These are phyloP conservation scores for Anhinga anhinga DNA, from an alignment of 2,113 vertebrate species.

Conservation along the genomic window DNA sequence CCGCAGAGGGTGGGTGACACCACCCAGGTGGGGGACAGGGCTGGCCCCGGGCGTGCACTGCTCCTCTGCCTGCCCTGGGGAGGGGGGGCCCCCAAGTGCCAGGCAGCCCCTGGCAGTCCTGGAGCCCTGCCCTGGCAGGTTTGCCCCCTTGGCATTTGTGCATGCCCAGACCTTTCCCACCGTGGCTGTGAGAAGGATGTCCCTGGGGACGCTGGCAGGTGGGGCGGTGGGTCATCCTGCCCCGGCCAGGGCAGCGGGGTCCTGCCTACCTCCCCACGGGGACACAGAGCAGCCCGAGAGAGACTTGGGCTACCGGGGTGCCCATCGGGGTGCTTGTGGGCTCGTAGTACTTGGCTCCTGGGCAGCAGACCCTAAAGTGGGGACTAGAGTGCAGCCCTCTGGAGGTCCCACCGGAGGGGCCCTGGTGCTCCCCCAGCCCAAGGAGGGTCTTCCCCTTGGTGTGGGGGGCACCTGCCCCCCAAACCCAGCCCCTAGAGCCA, in stretches of 20 bases:
- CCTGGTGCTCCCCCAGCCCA: not conserved
- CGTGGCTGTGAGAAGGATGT: not conserved
- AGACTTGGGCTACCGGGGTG: not conserved
- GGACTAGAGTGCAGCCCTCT: not conserved
- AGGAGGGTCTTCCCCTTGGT: not conserved
- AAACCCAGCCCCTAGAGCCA: not conserved
- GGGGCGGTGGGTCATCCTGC: not conserved
- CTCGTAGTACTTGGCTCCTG: not conserved
- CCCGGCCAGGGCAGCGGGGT: not conserved
- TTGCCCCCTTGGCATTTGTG: not conserved
- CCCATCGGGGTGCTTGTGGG: not conserved
- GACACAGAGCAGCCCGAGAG: not conserved
- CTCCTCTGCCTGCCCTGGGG: not conserved
- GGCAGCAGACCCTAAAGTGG: not conserved
- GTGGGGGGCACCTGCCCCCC: not conserved
- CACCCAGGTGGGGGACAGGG: not conserved
- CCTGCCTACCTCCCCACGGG: not conserved
- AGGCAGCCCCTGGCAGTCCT: not conserved
- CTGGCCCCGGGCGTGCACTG: not conserved
- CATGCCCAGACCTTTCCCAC: not conserved
- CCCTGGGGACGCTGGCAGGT: not conserved
- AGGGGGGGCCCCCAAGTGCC: not conserved
- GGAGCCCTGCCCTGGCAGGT: not conserved
- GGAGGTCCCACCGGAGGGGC: not conserved
- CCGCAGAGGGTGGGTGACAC: fast-evolving